phyloP scores from a whole-genome alignment of 2,888 invertebrate species.

The Lycocerus yunnanus region DNA sequence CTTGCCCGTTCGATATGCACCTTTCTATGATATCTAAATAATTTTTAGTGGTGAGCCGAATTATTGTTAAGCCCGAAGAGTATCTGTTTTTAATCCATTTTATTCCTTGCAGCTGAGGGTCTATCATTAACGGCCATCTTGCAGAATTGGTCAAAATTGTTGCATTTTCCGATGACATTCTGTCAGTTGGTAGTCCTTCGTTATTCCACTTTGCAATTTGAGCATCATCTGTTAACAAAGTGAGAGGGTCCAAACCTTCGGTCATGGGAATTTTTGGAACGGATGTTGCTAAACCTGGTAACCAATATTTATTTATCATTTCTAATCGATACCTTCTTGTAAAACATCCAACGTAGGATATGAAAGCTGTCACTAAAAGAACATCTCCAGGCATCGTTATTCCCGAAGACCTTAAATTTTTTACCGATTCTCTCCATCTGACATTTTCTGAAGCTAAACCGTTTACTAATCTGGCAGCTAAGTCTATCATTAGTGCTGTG shows the following conservation, averaged over 20 bases:
- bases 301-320: constrained; percentile 78
- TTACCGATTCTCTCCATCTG: constrained; percentile 70
- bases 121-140: constrained; percentile 94
- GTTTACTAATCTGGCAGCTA: constrained; percentile 90
- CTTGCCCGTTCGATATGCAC: constrained; percentile 67
- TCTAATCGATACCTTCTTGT: constrained; percentile 81
- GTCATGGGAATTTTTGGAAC: constrained; percentile 80
- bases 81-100: constrained; percentile 94
- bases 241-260: constrained; percentile 77
- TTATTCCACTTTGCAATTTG: constrained; percentile 94
- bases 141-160: constrained; percentile 88
- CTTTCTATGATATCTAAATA: constrained; percentile 84
- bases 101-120: constrained; percentile 89
- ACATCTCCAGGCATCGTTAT: constrained; percentile 88
- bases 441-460: constrained; percentile 92
- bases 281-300: constrained; percentile 74
- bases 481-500: constrained; percentile 84
- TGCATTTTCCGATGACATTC: constrained; percentile 95
- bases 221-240: constrained; percentile 88
- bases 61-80: constrained; percentile 70
- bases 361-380: constrained; percentile 86
- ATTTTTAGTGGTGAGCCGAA: constrained; percentile 79
- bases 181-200: constrained; percentile 87
- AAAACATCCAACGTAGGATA: constrained; percentile 94
- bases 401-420: constrained; percentile 70